These are phyloP conservation scores for Gerris buenoi DNA, from an alignment of 1,140 invertebrate genomes.

Conservation along the genomic window DNA sequence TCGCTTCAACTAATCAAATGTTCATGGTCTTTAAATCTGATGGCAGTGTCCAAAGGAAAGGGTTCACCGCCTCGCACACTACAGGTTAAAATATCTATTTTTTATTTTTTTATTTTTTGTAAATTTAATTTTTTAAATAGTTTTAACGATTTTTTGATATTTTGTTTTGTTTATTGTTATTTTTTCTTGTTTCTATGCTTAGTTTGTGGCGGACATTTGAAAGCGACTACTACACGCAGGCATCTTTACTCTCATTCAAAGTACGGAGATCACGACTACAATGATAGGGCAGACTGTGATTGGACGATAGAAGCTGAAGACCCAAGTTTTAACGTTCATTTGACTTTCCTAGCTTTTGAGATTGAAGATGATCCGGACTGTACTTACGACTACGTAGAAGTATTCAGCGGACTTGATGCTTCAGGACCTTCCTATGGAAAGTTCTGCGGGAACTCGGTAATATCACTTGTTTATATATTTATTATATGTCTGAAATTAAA, in stretches of 20 bases:
- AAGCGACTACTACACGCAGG: conserved; percentile 55
- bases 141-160: too few relatives aligned
- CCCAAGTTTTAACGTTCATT: conserved; percentile 56
- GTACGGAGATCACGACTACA: conserved; percentile 80
- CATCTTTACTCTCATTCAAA: conserved; percentile 86
- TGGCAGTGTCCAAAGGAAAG: conserved; percentile 78
- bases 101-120: too few relatives aligned
- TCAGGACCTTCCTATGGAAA: conserved; percentile 61
- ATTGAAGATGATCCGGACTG: conserved; percentile 84
- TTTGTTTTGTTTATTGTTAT: too few relatives aligned
- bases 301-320: conserved; percentile 80
- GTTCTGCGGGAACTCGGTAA: conserved; percentile 74
- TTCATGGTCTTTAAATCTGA: conserved; percentile 94
- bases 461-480: conserved; percentile 19
- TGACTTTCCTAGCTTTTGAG: conserved; percentile 81
- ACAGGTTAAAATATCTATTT: too few relatives aligned
- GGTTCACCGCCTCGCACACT: conserved; percentile 76
- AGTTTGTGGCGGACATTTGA: conserved; percentile 84
- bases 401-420: conserved; percentile 70
- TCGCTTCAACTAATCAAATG: conserved; percentile 79
- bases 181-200: conserved; percentile 23
- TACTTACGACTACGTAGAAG: conserved; percentile 83
- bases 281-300: conserved; percentile 76
- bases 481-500: too few relatives aligned
- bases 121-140: too few relatives aligned